Evolutionary conservation across 37 sponge, comb jelly and placozoan genomes (phyloP).

Genomic region (Trichoplax adhaerens): DNA sequence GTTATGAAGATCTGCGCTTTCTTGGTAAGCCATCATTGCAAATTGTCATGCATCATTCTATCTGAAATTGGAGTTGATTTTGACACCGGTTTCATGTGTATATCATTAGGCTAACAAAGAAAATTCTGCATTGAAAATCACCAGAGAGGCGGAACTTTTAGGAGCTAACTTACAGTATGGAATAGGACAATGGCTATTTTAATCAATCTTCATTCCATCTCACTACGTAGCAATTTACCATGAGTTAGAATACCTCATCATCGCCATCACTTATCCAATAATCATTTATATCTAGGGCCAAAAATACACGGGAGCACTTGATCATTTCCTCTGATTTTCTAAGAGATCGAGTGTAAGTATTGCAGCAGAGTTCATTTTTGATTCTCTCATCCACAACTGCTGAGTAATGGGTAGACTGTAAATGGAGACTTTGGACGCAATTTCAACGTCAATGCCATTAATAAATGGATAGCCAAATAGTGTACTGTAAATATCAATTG

Average conservation of each 20-base stretch:
- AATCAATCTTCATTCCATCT: background rate
- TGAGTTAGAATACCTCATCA: background rate
- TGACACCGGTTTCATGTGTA: background rate
- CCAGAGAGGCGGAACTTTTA: conserved; percentile 41
- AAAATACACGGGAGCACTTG: conserved; percentile 38
- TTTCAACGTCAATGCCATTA: too few species aligned
- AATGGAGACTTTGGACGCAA: too few species aligned
- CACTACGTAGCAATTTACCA: conserved; percentile 9
- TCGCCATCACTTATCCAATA: background rate
- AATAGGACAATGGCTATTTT: background rate
- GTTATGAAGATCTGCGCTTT: conserved; percentile 56
- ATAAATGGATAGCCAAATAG: too few species aligned
- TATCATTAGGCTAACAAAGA: conserved; percentile 24
- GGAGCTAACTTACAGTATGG: conserved; percentile 24
- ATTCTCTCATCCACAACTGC: too few species aligned
- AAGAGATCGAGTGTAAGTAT: conserved; percentile 33
- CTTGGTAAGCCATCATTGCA: conserved; percentile 14
- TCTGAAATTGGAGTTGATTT: background rate
- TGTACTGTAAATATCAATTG: too few species aligned
- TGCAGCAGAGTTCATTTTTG: too few species aligned
- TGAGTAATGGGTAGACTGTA: too few species aligned
- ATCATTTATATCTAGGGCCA: conserved; percentile 11
- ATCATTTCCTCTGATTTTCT: conserved; percentile 22
- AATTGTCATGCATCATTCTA: background rate
- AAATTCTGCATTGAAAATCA: conserved; percentile 30